Base-by-base conservation (phyloP, 2,888 invertebrate genomes). In the Leptogaster cylindrica region DNA sequence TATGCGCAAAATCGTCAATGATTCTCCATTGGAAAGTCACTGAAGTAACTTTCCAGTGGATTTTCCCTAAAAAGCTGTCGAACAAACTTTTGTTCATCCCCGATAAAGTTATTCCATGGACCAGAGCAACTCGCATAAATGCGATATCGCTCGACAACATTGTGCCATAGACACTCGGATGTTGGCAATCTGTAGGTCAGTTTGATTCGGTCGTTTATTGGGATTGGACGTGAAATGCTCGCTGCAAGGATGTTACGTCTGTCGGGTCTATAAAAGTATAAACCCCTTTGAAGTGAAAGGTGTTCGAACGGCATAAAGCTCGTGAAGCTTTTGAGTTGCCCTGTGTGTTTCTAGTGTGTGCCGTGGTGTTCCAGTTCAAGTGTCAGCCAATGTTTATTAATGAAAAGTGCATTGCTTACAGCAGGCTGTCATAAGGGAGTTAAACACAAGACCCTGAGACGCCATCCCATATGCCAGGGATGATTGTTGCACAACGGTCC, bases 341-440 rank as follows among this genome's bases (percentile, higher is more conserved):
- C 28, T 28, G 7, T 51, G 51, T 51, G 14, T n/a, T n/a, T n/a
- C 16, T 28, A 7, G 16, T 61, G 61, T 61, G 28, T 16, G 27
- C 7, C 27, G 2, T 61, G 61, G 25, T 61, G 41, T 31, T 44
- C n/a, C 16, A 28, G 61, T 44, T 41, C 18, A 44, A 44, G 61
- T 61, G 61, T 61, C 61, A n/a, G 1, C 18, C 27, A 61, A 61
- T 61, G 44, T 61, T 61, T 61, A 61, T 61, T 44, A 41, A 61
- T 61, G 44, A 61, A 61, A 61, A 61, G 61, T 61, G 44, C 44
- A 44, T 20, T 41, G 41, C 27, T 44, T 12, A 10, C 23, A 23
- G 25, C 10, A 5, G 39, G 7, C 23, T 18, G 25, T 39, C 23
- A 20, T 39, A 58, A 58, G 14, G 10, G 27, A 28, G 39, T 61